Base-by-base conservation (phyloP, 1,140 invertebrate genomes). In the Meloidogyne floridensis region DNA sequence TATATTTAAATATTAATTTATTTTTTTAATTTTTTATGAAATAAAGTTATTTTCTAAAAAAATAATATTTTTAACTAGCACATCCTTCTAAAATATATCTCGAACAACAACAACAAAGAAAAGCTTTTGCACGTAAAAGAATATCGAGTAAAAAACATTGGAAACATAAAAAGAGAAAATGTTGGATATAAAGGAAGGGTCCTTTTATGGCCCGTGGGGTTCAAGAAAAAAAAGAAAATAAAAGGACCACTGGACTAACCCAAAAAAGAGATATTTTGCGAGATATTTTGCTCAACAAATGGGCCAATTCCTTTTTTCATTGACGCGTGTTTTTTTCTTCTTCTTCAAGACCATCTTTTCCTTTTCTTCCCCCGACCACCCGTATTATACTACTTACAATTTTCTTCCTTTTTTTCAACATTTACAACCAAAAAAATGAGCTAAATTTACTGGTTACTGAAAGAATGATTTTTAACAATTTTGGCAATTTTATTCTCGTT, bases 281-380 rank as follows among this genome's bases (percentile, higher is more conserved):
- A 32, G 56, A n/a, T 65, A 65, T 65, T 65, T 65, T n/a, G 59
- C 59, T 65, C 59, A 65, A 65, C 59, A 65, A 65, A 65, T 65
- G 59, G 59, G 59, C 59, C 59, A 65, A 65, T 65, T 65, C 59
- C n/a, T n/a, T 59, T 15, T 6, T 65, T 65, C 7, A 65, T 13
- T n/a, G 59, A 65, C 7, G 59, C 15, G 59, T 65, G 59, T 65
- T 65, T 65, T 65, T n/a, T 59, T 59, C 15, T 47, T 47, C 47
- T 47, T 47, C 47, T 47, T 47, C 47, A 47, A n/a, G 59, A 65
- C 59, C 59, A 65, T 65, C 59, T n/a, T 11, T 8, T 8, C n/a
- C 59, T 4, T 15, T n/a, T 65, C 15, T 65, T 65, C 59, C 59
- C 47, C 59, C n/a, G n/a, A 65, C 59, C 59, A 65, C 59, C 59